Conservation (phyloP, 2,113 vertebrate genomes). For the Terrapene triunguis region DNA sequence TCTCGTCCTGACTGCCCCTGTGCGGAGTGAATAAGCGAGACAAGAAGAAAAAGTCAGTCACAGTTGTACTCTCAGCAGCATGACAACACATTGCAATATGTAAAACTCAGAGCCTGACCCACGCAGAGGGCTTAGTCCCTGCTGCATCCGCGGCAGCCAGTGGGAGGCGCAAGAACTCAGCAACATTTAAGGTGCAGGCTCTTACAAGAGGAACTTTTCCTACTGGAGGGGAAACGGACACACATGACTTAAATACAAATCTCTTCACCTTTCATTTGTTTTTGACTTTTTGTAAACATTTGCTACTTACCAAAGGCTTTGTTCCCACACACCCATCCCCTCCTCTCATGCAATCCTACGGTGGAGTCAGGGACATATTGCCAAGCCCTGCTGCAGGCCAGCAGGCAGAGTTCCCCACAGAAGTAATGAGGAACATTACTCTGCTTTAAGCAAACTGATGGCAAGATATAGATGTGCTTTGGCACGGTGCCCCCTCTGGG, state of each 20-base stretch:
- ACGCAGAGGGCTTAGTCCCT: not conserved
- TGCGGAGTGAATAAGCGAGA: constrained; percentile 86
- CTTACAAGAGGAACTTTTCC: not conserved
- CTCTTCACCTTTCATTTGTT: fast-evolving
- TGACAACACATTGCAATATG: constrained; percentile 49
- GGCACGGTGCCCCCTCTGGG: not conserved
- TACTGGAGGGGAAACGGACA: not conserved
- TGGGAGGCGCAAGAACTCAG: not conserved
- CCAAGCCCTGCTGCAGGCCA: not conserved
- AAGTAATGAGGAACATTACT: not conserved
- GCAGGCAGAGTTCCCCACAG: too few species aligned
- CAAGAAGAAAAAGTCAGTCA: constrained; percentile 78
- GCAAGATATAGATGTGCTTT: not conserved
- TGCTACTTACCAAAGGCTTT: constrained; percentile 30
- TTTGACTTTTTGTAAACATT: not conserved
- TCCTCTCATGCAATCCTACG: not conserved
- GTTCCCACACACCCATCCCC: not conserved
- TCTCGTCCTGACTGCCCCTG: constrained; percentile 97
- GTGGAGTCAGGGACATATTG: not conserved
- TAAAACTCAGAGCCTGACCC: not conserved
- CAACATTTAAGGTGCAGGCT: not conserved
- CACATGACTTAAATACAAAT: fast-evolving
- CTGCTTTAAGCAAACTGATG: not conserved
- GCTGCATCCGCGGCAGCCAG: not conserved
- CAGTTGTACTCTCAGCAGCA: constrained; percentile 63